phyloP scores from a whole-genome alignment of 2,113 vertebrate species.

The Clinocottus analis region DNA sequence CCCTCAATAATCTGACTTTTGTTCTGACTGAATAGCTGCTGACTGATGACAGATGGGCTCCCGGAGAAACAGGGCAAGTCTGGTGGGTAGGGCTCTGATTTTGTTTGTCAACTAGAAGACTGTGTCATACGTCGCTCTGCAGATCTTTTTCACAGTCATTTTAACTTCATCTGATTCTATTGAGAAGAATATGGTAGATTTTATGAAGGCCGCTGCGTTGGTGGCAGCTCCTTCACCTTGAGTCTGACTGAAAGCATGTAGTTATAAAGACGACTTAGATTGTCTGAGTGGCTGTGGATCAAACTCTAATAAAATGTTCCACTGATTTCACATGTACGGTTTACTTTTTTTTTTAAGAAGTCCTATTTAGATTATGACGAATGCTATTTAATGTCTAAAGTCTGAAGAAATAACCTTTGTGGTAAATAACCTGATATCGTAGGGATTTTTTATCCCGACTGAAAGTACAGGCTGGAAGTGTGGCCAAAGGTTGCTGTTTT shows the following conservation, averaged over 20 bases:
- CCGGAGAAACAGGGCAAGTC: constrained; percentile 11
- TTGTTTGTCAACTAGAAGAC: constrained; percentile 28
- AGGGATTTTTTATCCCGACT: background rate
- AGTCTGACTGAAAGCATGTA: background rate
- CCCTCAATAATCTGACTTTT: constrained; percentile 69
- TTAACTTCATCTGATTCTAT: constrained; percentile 24
- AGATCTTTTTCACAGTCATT: constrained; percentile 7
- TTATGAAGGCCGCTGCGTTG: constrained; percentile 11
- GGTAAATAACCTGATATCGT: background rate
- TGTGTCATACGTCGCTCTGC: constrained; percentile 6
- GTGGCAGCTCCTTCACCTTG: constrained; percentile 39
- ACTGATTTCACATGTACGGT: background rate
- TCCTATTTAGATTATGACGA: background rate
- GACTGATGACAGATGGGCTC: constrained; percentile 55
- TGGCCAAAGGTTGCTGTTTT: background rate
- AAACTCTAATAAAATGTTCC: background rate
- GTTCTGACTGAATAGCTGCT: constrained; percentile 64
- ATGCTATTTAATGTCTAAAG: background rate
- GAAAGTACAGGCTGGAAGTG: background rate
- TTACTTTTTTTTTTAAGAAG: background rate
- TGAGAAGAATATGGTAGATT: constrained; percentile 23
- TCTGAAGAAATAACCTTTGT: no score
- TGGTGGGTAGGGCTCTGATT: constrained; percentile 6
- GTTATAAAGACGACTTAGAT: background rate
- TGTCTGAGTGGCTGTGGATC: background rate